Evolutionary conservation across 2,797 vertebrate genomes (phyloP), one percentile per base, ranked within the genome.

Genomic region (Microhierax caerulescens): DNA sequence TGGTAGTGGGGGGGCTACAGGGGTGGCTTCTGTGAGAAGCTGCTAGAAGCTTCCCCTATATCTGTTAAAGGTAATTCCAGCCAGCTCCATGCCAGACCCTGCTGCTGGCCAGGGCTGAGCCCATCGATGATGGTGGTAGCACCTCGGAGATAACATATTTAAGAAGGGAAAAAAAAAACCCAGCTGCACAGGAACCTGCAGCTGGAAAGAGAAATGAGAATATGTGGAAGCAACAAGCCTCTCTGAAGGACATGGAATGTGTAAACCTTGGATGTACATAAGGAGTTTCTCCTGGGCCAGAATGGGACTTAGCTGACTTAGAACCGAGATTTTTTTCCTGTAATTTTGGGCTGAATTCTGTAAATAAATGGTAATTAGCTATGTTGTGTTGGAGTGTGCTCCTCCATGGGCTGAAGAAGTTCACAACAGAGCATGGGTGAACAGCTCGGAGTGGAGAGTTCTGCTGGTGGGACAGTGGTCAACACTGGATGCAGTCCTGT

Each of bases 201-300:
- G 16, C 34, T 7, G 5, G 15, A 59, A 34, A 18, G 34, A 59
- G 57, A 24, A 59, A 34, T 25, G 57, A 59, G 57, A 59, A 25
- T 25, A 36, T 17, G 16, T 25, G 57, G 36, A 23, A 36, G 23
- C 17, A 59, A 36, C 34, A 59, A 17, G 34, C 18, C 17, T 45
- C 28, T 30, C 54, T 47, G 47, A 47, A 22, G 47, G 22, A 22
- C 47, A 47, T 47, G 22, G 22, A 36, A 30, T 0, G 0, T 34
- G 12, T 36, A 20, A 28, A 15, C 14, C 48, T 85, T 45, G 10
- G 24, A 30, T 41, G 18, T 37, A 43, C 13, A 5, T 7, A 28
- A 21, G 25, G 36, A 78, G 13, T 17, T 76, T 57, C 68, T 69
- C 10, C 41, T 69, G 50, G 14, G 11, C 10, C 32, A 77, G 25